These are phyloP conservation scores for Plebejus melissa DNA, from an alignment of 2,888 invertebrate genomes.

Conservation along the genomic window DNA sequence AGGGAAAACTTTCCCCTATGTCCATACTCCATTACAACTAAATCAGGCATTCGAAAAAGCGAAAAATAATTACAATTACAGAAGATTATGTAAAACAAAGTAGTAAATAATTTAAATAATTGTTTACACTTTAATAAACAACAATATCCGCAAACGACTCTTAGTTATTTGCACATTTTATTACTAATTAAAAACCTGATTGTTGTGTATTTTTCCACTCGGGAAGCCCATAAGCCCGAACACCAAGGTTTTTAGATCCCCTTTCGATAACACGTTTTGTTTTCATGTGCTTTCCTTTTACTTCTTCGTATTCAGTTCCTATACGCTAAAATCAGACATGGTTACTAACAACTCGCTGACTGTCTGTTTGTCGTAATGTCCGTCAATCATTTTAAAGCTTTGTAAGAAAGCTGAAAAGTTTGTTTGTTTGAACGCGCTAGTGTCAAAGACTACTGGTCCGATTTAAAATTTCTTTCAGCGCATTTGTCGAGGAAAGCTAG, in stretches of 20 bases:
- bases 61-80: not conserved
- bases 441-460: too few species aligned
- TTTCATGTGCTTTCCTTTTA: not conserved
- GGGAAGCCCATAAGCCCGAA: not conserved
- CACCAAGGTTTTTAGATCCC: not conserved
- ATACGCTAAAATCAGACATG: not conserved
- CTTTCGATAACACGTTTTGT: not conserved
- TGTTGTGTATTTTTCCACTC: not conserved
- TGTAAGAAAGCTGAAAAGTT: too few species aligned
- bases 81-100: not conserved
- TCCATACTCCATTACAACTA: too few species aligned
- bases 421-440: too few species aligned
- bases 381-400: too few species aligned
- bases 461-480: too few species aligned
- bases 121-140: not conserved
- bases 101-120: not conserved
- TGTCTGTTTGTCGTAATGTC: too few species aligned
- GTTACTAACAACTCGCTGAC: not conserved
- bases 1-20: too few species aligned
- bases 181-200: not conserved
- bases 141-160: not conserved
- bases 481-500: not conserved
- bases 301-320: not conserved
- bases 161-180: not conserved
- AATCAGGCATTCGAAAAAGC: not conserved